phyloP scores from a whole-genome alignment of 2,888 invertebrate genomes.

The Tetragonula carbonaria region DNA sequence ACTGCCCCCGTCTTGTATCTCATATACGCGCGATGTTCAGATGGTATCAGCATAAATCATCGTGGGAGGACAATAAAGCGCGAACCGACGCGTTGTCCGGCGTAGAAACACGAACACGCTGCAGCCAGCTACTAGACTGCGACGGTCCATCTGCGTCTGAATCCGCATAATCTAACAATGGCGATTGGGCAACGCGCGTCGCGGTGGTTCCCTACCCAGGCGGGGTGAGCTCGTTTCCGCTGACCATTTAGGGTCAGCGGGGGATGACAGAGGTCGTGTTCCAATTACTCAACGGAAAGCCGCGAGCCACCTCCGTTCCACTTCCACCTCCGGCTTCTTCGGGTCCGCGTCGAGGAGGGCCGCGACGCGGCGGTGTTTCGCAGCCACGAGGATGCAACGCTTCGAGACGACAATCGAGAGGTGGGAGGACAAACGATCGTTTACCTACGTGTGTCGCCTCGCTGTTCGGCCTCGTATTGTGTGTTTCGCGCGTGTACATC shows the following conservation, averaged over 20 bases:
- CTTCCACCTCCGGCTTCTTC: conserved; percentile 71
- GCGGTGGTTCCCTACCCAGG: conserved; percentile 59
- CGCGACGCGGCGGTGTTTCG: conserved; percentile 36
- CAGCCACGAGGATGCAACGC: conserved; percentile 77
- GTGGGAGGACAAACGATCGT: conserved; percentile 82
- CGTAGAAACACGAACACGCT: conserved; percentile 23
- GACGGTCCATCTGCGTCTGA: conserved; percentile 44
- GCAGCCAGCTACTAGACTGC: conserved; percentile 30
- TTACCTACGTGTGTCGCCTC: conserved; percentile 77
- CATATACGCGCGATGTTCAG: conserved; percentile 63
- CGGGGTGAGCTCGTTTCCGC: conserved; percentile 77
- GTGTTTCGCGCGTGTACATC: conserved; percentile 42
- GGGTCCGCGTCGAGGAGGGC: conserved; percentile 47
- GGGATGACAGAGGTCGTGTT: conserved; percentile 82
- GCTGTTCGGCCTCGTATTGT: conserved; percentile 40
- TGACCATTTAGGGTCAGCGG: conserved; percentile 81
- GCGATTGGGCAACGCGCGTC: conserved; percentile 59
- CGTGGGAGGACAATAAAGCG: conserved; percentile 79
- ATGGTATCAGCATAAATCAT: conserved; percentile 78
- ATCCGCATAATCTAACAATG: conserved; percentile 41
- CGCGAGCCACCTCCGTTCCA: conserved; percentile 72
- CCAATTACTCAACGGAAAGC: conserved; percentile 81
- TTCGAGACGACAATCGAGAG: conserved; percentile 79
- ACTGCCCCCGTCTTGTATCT: conserved; percentile 72
- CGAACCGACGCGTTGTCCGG: conserved; percentile 40